These are phyloP conservation scores for Chrosomus eos DNA, from an alignment of 2,797 vertebrate genomes.

Conservation along the genomic window DNA sequence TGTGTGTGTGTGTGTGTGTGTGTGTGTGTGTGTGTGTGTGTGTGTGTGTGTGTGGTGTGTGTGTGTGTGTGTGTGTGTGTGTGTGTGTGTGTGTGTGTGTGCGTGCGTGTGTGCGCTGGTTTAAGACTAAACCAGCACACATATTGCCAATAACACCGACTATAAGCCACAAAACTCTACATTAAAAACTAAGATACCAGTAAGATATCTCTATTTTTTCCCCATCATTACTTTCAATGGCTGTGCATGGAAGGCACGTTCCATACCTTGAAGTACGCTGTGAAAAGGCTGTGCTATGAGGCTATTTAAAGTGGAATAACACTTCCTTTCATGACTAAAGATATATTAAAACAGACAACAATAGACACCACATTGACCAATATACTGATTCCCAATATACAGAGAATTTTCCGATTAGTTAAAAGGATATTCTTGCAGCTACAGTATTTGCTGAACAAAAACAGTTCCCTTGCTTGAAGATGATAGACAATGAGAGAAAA, in stretches of 20 bases:
- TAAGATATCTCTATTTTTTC: not conserved
- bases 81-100: too few species aligned
- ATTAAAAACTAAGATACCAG: not conserved
- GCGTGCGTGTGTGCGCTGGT: too few species aligned
- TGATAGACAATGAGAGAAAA: not conserved
- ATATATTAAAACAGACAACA: not conserved
- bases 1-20: too few species aligned
- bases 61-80: too few species aligned
- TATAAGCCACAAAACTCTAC: not conserved
- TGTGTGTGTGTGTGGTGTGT: too few species aligned
- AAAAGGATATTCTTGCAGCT: not conserved
- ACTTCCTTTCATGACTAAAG: not conserved
- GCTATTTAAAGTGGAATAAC: slow-evolving; percentile 32
- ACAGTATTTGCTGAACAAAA: not conserved
- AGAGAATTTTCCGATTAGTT: not conserved
- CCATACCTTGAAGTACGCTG: not conserved
- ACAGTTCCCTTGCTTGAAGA: not conserved
- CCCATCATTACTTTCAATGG: not conserved
- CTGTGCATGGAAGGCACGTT: not conserved
- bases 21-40: too few species aligned
- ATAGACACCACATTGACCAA: slow-evolving; percentile 21
- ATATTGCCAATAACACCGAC: not conserved
- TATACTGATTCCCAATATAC: not conserved
- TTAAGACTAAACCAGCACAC: not conserved
- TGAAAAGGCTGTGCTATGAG: not conserved